phyloP scores from a whole-genome alignment of 2,113 vertebrate species.

The Tachycineta bicolor region DNA sequence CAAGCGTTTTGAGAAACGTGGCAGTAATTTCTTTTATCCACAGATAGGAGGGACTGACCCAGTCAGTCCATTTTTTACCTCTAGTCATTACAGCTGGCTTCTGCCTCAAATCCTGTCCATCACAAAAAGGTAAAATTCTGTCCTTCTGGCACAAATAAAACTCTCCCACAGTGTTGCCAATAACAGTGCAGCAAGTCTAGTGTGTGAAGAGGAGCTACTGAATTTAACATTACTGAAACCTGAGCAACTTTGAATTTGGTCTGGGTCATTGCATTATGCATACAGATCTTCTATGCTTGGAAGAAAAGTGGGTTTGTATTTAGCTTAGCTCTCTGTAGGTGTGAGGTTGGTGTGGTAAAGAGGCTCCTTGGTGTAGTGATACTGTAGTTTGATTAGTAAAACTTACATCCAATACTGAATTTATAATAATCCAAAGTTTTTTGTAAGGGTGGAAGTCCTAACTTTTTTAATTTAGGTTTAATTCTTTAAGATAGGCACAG shows the following conservation, averaged over 20 bases:
- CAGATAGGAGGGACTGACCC: neutral
- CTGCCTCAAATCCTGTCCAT: neutral
- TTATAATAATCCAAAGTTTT: neutral
- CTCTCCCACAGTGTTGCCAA: neutral
- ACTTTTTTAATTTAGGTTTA: neutral
- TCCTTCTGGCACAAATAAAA: neutral
- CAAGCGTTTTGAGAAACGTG: neutral
- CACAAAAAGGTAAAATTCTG: neutral
- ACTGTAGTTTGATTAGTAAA: neutral
- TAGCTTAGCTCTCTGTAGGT: neutral
- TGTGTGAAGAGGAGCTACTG: neutral
- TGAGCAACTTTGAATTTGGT: neutral
- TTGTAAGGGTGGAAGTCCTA: neutral
- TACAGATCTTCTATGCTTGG: neutral
- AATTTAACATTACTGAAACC: neutral
- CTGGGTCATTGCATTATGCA: neutral
- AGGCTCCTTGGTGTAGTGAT: neutral
- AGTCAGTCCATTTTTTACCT: neutral
- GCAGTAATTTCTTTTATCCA: neutral
- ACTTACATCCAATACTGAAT: neutral
- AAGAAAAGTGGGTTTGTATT: neutral
- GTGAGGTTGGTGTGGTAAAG: neutral
- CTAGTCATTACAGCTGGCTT: neutral
- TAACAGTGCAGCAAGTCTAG: neutral
- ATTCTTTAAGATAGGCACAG: neutral